Base-by-base conservation (phyloP, 2,797 vertebrate species). In the Gorsachius magnificus region DNA sequence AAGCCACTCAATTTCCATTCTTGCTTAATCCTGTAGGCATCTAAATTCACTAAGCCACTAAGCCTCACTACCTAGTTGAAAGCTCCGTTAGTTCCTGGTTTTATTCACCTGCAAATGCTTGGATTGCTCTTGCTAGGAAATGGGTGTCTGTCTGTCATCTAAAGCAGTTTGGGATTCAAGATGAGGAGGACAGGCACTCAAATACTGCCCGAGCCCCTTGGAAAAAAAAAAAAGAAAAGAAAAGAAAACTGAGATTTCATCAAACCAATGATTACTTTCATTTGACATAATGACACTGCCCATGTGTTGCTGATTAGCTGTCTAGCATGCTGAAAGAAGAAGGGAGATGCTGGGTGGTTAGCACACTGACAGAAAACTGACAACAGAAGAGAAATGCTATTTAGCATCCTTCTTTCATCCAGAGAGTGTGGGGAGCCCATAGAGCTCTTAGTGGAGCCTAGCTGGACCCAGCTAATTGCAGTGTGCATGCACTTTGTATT, bases 321-420 rank as follows among this genome's bases (percentile, higher is more conserved):
- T 75, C 69, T 68, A 6, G 0, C 63, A 38, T 12, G 53, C 60
- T 92, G 90, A 92, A 64, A 89, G 90, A 79, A 90, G 69, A 68
- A 90, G 45, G 68, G 70, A 74, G 33, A 54, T 46, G n/a, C 45
- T 92, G 75, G 64, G 51, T 74, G 48, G 75, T 87, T 95, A 95
- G 57, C 68, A 86, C 65, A 78, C 79, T 92, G 89, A 85, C 56
- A 93, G 92, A 90, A 92, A 94, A 83, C 48, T 85, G 87, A 92
- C 64, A 90, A 45, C 48, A 70, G 92, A 79, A 76, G 15, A 87
- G 54, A 93, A 94, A 89, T 64, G 8, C 31, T 66, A 22, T 68
- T 89, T 83, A 92, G 38, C 35, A 82, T 77, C 56, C 66, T 92
- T 80, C 41, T 80, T 90, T 92, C 66, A 66, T 70, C 19, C 14